Evolutionary conservation across 2,113 vertebrate genomes (phyloP).

Genomic region (Amazona guildingii): DNA sequence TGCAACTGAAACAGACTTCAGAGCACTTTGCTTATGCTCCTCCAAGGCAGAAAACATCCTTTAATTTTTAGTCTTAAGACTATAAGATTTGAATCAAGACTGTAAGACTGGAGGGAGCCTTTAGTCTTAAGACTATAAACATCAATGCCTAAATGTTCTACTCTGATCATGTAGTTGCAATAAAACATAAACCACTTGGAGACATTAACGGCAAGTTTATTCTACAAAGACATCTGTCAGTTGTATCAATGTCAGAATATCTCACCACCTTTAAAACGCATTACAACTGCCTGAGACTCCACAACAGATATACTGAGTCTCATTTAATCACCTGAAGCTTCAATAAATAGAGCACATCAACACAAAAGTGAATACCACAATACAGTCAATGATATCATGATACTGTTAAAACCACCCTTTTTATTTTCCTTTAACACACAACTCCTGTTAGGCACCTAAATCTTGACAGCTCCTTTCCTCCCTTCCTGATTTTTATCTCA

Average conservation of each 20-base stretch:
- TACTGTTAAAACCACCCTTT: not conserved
- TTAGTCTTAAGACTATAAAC: not conserved
- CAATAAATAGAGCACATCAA: not conserved
- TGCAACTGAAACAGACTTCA: not conserved
- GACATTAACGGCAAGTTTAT: not conserved
- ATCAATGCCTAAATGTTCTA: not conserved
- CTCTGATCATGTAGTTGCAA: not conserved
- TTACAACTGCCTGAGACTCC: not conserved
- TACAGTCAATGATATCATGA: not conserved
- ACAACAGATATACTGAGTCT: not conserved
- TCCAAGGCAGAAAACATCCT: not conserved
- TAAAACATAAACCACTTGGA: not conserved
- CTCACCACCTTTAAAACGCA: not conserved
- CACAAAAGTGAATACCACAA: not conserved
- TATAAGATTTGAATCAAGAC: not conserved
- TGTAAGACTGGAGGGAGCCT: not conserved
- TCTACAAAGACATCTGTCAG: not conserved
- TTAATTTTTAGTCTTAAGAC: not conserved
- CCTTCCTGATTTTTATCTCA: slow-evolving; percentile 45
- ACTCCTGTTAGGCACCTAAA: not conserved
- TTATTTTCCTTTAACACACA: not conserved
- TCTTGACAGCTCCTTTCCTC: not conserved
- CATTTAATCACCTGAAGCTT: not conserved
- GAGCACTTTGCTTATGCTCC: not conserved
- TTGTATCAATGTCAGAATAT: not conserved